phyloP scores from a whole-genome alignment of 2,888 invertebrate genomes.

The Trichopria drosophilae region DNA sequence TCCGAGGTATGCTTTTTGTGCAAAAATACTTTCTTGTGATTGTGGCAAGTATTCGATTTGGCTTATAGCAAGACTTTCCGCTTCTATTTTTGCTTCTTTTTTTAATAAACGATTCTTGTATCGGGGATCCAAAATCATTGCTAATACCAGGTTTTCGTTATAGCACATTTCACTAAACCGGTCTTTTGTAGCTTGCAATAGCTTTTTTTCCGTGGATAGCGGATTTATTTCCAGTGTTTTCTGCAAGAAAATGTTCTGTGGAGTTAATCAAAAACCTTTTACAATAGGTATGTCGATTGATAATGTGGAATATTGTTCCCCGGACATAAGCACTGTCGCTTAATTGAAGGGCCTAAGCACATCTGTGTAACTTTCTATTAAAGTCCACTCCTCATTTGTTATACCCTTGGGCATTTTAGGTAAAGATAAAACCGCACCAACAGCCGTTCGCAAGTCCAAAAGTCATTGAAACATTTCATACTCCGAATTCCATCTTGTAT shows the following conservation, averaged over 20 bases:
- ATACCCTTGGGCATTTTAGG: too few relatives aligned
- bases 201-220: constrained; percentile 3
- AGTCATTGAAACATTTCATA: constrained; percentile 10
- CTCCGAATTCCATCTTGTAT: constrained; percentile 14
- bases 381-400: too few relatives aligned
- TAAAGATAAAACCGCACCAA: too few relatives aligned
- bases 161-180: neutral
- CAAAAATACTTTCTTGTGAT: too few relatives aligned
- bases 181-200: neutral
- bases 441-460: constrained; percentile 1
- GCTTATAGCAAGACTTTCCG: too few relatives aligned
- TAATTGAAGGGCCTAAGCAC: too few relatives aligned
- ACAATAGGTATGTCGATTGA: constrained; percentile 10
- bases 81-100: neutral
- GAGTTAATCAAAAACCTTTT: constrained; percentile 5
- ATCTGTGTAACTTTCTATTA: too few relatives aligned
- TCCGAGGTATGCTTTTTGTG: too few relatives aligned
- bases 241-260: neutral
- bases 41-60: too few relatives aligned
- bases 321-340: too few relatives aligned
- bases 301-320: too few relatives aligned
- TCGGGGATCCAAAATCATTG: constrained; percentile 16
- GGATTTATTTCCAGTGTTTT: neutral
- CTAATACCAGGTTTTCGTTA: neutral
- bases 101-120: too few relatives aligned